phyloP scores from a whole-genome alignment of 2,888 invertebrate genomes.

The Palloptera scutellata region DNA sequence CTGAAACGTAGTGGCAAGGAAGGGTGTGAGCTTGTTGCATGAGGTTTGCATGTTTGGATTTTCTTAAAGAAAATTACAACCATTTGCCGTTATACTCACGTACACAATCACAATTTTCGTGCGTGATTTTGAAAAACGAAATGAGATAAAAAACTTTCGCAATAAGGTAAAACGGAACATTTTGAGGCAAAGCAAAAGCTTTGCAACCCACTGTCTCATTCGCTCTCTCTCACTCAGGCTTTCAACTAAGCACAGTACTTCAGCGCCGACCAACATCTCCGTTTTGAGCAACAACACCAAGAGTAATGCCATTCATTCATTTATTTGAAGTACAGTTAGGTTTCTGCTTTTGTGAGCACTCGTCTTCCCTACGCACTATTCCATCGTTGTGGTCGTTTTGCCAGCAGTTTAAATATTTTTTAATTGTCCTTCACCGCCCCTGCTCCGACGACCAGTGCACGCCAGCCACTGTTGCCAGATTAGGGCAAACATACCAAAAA shows the following conservation, averaged over 20 bases:
- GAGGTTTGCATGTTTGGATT: conserved; percentile 30
- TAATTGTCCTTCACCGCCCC: conserved; percentile 51
- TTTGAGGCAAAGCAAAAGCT: no score
- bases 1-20: conserved; percentile 26
- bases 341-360: conserved; percentile 24
- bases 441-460: no score
- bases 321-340: not conserved
- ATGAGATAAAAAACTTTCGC: no score
- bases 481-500: no score
- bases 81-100: conserved; percentile 58
- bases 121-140: conserved; percentile 35
- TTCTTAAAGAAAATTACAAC: conserved; percentile 36
- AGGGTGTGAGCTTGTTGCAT: conserved; percentile 25
- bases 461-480: no score
- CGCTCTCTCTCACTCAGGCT: no score
- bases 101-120: conserved; percentile 57
- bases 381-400: conserved; percentile 20
- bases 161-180: no score
- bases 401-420: conserved; percentile 59
- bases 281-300: no score
- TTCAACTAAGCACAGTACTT: no score
- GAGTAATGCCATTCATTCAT: no score
- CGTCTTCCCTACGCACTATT: conserved; percentile 34
- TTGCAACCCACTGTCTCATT: no score
- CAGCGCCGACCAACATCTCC: no score